phyloP scores from a whole-genome alignment of 2,888 invertebrate species.

The Gnatocerus cornutus region DNA sequence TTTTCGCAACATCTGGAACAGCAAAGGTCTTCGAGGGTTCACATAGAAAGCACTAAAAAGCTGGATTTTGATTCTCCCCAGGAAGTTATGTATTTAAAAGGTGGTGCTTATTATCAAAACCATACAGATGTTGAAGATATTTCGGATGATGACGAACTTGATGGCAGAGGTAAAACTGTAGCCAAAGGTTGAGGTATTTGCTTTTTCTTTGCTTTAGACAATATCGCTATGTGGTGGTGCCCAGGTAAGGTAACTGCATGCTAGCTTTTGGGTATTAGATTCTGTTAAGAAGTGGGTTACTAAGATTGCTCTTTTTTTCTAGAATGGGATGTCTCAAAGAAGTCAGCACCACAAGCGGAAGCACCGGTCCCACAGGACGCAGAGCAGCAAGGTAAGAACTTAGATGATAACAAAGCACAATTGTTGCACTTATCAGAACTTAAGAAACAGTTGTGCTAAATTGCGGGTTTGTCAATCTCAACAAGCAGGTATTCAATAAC shows the following conservation, averaged over 20 bases:
- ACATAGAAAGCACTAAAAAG: slow-evolving; percentile 69
- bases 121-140: slow-evolving; percentile 75
- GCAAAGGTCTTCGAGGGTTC: slow-evolving; percentile 69
- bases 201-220: slow-evolving; percentile 32
- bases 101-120: slow-evolving; percentile 69
- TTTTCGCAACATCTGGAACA: slow-evolving; percentile 71
- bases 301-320: slow-evolving; percentile 54
- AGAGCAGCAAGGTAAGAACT: slow-evolving; percentile 67
- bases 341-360: slow-evolving; percentile 58
- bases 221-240: slow-evolving; percentile 9
- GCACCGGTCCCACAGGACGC: slow-evolving; percentile 59
- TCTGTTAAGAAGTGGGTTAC: neutral
- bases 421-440: slow-evolving; percentile 31
- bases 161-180: slow-evolving; percentile 53
- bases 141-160: slow-evolving; percentile 56
- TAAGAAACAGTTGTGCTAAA: slow-evolving; percentile 25
- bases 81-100: slow-evolving; percentile 73
- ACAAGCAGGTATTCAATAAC: slow-evolving; percentile 57
- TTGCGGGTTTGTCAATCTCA: slow-evolving; percentile 30
- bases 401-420: slow-evolving; percentile 33
- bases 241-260: slow-evolving; percentile 37
- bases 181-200: slow-evolving; percentile 31
- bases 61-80: slow-evolving; percentile 69
- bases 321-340: slow-evolving; percentile 68
- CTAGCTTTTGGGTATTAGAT: slow-evolving; percentile 11